Conservation (phyloP, 1,140 invertebrate genomes). For the Aphidius ervi region DNA sequence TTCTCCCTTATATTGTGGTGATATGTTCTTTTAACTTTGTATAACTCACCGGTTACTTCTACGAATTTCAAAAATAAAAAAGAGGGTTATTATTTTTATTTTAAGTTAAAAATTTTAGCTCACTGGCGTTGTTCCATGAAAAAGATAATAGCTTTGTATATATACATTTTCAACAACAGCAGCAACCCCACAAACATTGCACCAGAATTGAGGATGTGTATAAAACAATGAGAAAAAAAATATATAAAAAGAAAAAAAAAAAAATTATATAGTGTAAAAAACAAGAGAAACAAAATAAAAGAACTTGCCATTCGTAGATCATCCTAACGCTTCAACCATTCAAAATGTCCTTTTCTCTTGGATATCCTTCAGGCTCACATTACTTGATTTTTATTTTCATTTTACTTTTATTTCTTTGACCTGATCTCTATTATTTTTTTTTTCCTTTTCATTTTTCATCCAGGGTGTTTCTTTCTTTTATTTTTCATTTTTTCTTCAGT, state of each 20-base stretch:
- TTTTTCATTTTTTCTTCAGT: background rate
- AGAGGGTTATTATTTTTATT: too few relatives aligned
- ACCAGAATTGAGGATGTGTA: background rate
- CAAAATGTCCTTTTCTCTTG: constrained; percentile 10
- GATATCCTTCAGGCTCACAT: background rate
- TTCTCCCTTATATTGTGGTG: too few relatives aligned
- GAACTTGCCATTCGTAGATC: too few relatives aligned
- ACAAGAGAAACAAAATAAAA: too few relatives aligned
- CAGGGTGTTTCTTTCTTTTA: background rate
- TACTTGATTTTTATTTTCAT: background rate
- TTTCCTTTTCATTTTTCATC: constrained; percentile 1
- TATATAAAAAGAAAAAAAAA: background rate
- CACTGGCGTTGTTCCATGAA: too few relatives aligned
- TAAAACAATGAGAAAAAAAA: constrained; percentile 8
- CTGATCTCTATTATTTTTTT: constrained; percentile 2
- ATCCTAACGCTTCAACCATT: constrained; percentile 25
- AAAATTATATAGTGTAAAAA: too few relatives aligned
- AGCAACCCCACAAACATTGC: constrained; percentile 3
- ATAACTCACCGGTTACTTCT: too few relatives aligned
- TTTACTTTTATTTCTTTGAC: background rate
- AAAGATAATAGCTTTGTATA: too few relatives aligned
- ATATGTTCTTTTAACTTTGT: too few relatives aligned
- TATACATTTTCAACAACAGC: constrained; percentile 10
- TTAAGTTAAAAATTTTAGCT: too few relatives aligned
- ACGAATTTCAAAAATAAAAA: too few relatives aligned